Evolutionary conservation across 2,888 invertebrate genomes (phyloP).

Genomic region (Pomacea canaliculata): DNA sequence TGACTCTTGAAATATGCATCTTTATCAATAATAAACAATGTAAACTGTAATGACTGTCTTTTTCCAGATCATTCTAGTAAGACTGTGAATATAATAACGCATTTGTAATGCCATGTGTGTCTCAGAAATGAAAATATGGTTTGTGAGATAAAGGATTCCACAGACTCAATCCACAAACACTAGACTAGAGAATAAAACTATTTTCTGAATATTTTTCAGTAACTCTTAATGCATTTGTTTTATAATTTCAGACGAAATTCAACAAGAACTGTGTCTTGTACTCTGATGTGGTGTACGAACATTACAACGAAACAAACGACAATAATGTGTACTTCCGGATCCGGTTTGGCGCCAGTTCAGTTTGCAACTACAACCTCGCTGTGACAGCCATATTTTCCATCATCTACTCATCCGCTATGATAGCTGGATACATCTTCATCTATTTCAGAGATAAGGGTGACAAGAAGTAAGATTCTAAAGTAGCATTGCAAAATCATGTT

Average conservation of each 20-base stretch:
- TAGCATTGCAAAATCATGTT: no score
- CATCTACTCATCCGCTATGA: constrained; percentile 29
- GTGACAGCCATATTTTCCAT: constrained; percentile 36
- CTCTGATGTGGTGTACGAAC: constrained; percentile 30
- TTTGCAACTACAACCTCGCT: constrained; percentile 38
- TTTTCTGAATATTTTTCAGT: background rate
- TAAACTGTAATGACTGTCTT: background rate
- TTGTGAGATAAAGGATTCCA: no score
- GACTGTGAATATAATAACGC: background rate
- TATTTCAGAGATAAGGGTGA: constrained; percentile 34
- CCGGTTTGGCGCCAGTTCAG: constrained; percentile 31
- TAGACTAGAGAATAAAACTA: no score
- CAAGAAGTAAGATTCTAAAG: constrained; percentile 23
- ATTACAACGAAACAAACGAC: constrained; percentile 1
- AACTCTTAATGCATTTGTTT: background rate
- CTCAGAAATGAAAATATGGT: no score
- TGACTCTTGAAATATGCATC: no score
- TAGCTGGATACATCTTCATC: constrained; percentile 27
- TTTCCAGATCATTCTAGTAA: background rate
- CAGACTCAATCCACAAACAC: no score
- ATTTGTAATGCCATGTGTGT: background rate
- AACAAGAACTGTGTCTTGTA: constrained; percentile 35
- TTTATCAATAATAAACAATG: no score
- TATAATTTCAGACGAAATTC: constrained; percentile 26
- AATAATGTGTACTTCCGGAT: constrained; percentile 22